Evolutionary conservation across 2,113 vertebrate genomes (phyloP).

Genomic region (zebrafish (Danio rerio)): DNA sequence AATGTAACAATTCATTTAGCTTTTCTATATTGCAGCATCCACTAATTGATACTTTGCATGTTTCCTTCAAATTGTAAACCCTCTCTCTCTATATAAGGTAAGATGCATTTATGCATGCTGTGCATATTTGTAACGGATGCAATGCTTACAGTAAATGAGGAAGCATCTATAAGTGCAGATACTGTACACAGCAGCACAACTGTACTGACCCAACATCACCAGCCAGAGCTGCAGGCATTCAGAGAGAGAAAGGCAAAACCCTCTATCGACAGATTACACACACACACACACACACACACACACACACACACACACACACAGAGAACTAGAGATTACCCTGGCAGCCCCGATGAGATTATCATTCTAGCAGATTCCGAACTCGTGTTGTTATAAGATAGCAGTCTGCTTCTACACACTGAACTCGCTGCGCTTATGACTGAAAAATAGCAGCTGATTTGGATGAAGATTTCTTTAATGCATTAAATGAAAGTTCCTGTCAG

Average conservation of each 20-base stretch:
- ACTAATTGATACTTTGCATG: not conserved
- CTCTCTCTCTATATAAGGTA: too few species aligned
- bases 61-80: not conserved
- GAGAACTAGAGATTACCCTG: slow-evolving; percentile 59
- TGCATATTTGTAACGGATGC: not conserved
- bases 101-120: too few species aligned
- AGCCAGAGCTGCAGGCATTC: slow-evolving; percentile 42
- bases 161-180: slow-evolving; percentile 9
- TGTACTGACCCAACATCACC: not conserved
- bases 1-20: not conserved
- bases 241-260: slow-evolving; percentile 20
- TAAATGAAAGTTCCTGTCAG: not conserved
- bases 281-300: not conserved
- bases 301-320: slow-evolving; percentile 16
- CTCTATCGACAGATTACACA: slow-evolving; percentile 16
- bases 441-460: slow-evolving; percentile 1
- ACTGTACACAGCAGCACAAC: slow-evolving; percentile 38
- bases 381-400: slow-evolving; percentile 51
- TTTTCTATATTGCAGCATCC: not conserved
- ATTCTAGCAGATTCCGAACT: slow-evolving; percentile 63
- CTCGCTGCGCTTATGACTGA: not conserved
- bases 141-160: not conserved
- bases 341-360: slow-evolving; percentile 64
- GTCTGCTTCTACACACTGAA: slow-evolving; percentile 50
- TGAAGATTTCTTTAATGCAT: not conserved